Evolutionary conservation across 2,888 invertebrate species (phyloP).

Genomic region (Anarsia innoxiella): DNA sequence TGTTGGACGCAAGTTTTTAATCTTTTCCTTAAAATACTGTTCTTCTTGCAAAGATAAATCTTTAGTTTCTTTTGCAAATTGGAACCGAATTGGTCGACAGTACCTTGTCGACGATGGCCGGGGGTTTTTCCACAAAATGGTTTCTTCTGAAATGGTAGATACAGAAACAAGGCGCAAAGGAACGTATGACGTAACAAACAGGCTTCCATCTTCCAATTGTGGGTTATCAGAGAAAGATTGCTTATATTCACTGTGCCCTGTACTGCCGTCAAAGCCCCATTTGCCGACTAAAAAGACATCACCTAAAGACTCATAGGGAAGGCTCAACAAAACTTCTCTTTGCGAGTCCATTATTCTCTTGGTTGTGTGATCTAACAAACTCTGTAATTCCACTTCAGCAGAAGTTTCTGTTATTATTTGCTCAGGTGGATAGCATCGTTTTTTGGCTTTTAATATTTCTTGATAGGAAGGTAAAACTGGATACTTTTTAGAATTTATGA

Average conservation of each 20-base stretch:
- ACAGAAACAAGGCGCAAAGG: neutral
- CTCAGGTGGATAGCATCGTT: slow-evolving; percentile 10
- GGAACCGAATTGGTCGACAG: neutral
- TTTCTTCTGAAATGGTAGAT: neutral
- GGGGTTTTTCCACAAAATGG: neutral
- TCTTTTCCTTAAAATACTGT: neutral
- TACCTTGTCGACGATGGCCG: neutral
- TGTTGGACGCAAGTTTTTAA: neutral
- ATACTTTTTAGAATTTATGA: slow-evolving; percentile 9
- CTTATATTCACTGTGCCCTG: slow-evolving; percentile 17
- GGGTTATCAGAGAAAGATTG: slow-evolving; percentile 7
- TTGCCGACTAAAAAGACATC: slow-evolving; percentile 14
- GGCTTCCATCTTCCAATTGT: slow-evolving; percentile 5
- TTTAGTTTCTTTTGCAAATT: neutral
- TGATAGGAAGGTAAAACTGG: slow-evolving; percentile 10
- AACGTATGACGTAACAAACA: neutral
- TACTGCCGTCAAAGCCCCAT: slow-evolving; percentile 17
- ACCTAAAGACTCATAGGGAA: slow-evolving; percentile 3
- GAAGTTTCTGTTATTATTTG: slow-evolving; percentile 4
- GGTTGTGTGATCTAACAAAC: slow-evolving; percentile 11
- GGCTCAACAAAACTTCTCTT: slow-evolving; percentile 7
- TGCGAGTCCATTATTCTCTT: slow-evolving; percentile 10
- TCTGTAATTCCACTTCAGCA: slow-evolving; percentile 13
- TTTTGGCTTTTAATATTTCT: slow-evolving; percentile 12
- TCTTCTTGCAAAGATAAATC: neutral